Evolutionary conservation across 2,888 invertebrate genomes (phyloP).

Genomic region (Ichneumon xanthorius): DNA sequence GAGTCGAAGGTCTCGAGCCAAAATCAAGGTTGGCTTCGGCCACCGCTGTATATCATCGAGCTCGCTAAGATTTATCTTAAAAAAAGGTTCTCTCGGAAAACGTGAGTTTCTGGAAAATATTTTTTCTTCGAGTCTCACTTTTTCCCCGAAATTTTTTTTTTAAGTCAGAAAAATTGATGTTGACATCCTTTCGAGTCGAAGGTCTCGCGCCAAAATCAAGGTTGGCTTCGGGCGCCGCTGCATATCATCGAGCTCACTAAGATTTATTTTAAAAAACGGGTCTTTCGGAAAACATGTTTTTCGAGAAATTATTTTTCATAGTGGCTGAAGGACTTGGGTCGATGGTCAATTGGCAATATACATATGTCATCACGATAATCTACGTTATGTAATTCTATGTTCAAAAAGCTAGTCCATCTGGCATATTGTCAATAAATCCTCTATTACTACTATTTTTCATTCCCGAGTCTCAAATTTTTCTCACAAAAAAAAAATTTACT

Average conservation of each 20-base stretch:
- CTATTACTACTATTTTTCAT: too few relatives aligned
- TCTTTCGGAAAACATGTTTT: neutral
- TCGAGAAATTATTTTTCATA: neutral
- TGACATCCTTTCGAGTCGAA: conserved; percentile 41
- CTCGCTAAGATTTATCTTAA: neutral
- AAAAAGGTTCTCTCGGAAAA: neutral
- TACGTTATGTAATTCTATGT: too few relatives aligned
- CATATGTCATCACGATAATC: too few relatives aligned
- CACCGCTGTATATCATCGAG: conserved; percentile 19
- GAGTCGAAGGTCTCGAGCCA: conserved; percentile 52
- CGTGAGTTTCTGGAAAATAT: neutral
- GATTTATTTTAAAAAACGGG: too few relatives aligned
- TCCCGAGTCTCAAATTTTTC: too few relatives aligned
- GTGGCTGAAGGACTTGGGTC: too few relatives aligned
- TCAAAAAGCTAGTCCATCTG: too few relatives aligned
- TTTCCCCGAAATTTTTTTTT: neutral
- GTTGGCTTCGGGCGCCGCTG: conserved; percentile 35
- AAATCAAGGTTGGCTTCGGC: conserved; percentile 58
- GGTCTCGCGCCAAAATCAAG: conserved; percentile 60
- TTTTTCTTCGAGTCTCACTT: neutral
- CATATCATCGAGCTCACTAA: neutral
- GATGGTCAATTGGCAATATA: too few relatives aligned
- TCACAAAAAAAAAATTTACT: neutral
- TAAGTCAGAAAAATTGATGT: neutral
- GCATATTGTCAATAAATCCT: too few relatives aligned